Percentiles rank a stretch among this genome's conserved stretches.
phyloP scores from a whole-genome alignment of 2,888 invertebrate genomes.

The Lordiphosa fenestrarum region DNA sequence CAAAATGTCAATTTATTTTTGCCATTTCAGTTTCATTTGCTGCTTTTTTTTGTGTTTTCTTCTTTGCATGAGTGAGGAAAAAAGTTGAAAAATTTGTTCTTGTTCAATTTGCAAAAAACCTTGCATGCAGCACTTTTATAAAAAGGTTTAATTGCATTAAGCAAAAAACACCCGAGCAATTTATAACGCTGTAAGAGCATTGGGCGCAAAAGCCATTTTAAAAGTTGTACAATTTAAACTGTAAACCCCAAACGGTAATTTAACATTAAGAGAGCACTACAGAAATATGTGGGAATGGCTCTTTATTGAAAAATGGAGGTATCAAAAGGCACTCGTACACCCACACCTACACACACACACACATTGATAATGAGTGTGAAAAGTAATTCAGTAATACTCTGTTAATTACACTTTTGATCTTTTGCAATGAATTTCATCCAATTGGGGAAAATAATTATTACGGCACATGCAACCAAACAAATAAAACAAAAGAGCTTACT shows the following conservation, averaged over 20 bases:
- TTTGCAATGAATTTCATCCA: conserved; percentile 38
- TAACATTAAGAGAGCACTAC: too few relatives aligned
- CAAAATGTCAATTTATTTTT: conserved; percentile 38
- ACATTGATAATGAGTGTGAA: conserved; percentile 38
- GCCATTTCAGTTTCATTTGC: conserved; percentile 21
- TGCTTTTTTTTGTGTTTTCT: conserved; percentile 9
- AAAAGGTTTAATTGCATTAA: conserved; percentile 28
- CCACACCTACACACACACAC: conserved; percentile 2
- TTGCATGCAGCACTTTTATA: conserved; percentile 18
- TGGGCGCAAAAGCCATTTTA: conserved; percentile 1
- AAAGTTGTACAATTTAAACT: not conserved
- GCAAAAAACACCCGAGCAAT: conserved; percentile 23
- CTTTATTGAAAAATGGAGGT: too few relatives aligned
- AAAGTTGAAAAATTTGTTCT: conserved; percentile 10
- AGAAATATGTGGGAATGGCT: too few relatives aligned
- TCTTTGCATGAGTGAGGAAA: conserved; percentile 4
- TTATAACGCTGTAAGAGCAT: conserved; percentile 17
- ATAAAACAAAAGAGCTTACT: conserved; percentile 3
- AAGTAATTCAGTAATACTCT: conserved; percentile 52
- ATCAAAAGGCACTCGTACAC: conserved; percentile 1
- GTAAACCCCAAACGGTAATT: too few relatives aligned
- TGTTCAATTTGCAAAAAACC: conserved; percentile 15
- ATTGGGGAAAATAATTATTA: conserved; percentile 42
- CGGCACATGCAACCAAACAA: conserved; percentile 4
- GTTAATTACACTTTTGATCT: conserved; percentile 67